phyloP scores from a whole-genome alignment of 2,113 vertebrate species.

The Neodon shergylaensis region DNA sequence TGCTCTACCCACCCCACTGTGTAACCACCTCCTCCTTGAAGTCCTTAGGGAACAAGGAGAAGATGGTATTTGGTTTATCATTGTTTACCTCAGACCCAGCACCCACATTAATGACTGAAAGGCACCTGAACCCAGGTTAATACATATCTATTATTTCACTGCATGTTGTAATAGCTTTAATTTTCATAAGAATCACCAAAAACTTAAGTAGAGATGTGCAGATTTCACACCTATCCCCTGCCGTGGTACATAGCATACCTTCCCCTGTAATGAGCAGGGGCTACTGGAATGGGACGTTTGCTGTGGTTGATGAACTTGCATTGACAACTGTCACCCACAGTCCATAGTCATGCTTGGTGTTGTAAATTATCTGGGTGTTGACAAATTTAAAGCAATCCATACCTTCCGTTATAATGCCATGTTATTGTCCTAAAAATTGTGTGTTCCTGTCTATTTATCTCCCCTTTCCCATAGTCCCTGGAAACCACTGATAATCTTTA shows the following conservation, averaged over 20 bases:
- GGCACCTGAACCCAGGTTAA: neutral
- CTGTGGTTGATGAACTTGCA: neutral
- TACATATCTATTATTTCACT: slow-evolving; percentile 1
- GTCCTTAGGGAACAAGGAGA: neutral
- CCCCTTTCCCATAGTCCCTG: neutral
- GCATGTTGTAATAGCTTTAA: neutral
- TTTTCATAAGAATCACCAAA: neutral
- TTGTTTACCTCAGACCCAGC: neutral
- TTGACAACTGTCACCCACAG: neutral
- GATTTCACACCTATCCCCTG: neutral
- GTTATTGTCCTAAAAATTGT: neutral
- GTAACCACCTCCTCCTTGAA: neutral
- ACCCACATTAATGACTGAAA: neutral
- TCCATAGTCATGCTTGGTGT: neutral
- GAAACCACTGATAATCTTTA: neutral
- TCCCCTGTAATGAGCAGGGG: neutral
- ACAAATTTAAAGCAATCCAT: neutral
- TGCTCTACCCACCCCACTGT: neutral
- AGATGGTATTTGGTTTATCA: neutral
- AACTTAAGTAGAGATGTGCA: neutral
- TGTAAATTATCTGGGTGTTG: neutral
- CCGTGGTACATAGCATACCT: neutral
- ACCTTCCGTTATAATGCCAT: neutral
- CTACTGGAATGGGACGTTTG: neutral
- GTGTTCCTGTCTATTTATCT: neutral